Evolutionary conservation across 2,888 invertebrate species (phyloP), one percentile per base, ranked within the genome.

Genomic region (Acleris cristana): DNA sequence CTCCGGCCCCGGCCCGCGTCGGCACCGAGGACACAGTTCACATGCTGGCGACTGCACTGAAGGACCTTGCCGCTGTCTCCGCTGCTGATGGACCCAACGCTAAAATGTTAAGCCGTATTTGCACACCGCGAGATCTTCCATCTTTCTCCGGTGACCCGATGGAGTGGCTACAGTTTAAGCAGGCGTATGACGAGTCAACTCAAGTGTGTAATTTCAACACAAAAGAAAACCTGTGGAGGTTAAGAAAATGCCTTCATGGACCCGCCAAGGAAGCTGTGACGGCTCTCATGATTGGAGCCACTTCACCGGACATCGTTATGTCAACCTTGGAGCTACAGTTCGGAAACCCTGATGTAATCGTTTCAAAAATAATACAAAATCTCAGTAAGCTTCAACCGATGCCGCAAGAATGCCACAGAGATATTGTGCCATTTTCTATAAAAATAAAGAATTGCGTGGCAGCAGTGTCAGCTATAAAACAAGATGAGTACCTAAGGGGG

Each of bases 121-220:
- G 70, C 49, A 73, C 71, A 7, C 71, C 74, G 2, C 65, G 55
- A 44, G 76, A 76, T 4, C 48, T 73, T 40, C 73, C 73, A 6
- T 7, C 6, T 3, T 74, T 72, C 44, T 71, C 21, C 12, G 74
- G 76, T 7, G 74, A 76, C 56, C 74, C 72, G 0, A 45, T 76
- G 69, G 74, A 78, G 3, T 77, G 76, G 74, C 65, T 76, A 7
- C 69, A 62, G 2, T 74, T 76, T 30, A 76, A 70, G 52, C 69
- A 73, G 23, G 73, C 76, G 0, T 78, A 68, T 40, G 56, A 71
- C 2, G 76, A 76, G 40, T 75, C 75, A 0, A 72, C 76, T 0
- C 7, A 65, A 26, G 26, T 75, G n/a, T 74, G 74, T 40, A 65
- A 64, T 7, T 76, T 73, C 16, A 74, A 55, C 12, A 64, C 67